A percentile compares a stretch with the other conserved stretches of the same genome.
phyloP scores from a whole-genome alignment of 2,113 vertebrate genomes.

The Scortum barcoo region DNA sequence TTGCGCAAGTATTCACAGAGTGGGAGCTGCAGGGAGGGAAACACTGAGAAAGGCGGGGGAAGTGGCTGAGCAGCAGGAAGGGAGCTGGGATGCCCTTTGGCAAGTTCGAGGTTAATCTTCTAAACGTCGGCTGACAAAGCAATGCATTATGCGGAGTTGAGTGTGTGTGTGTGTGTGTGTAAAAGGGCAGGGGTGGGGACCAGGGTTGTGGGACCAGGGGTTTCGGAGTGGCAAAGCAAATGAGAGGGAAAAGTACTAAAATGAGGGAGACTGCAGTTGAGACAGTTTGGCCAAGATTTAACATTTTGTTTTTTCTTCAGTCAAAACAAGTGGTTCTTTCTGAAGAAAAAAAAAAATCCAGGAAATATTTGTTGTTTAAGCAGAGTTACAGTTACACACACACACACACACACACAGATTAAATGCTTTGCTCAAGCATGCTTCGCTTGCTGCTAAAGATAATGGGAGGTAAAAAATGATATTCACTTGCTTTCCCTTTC shows the following conservation, averaged over 20 bases:
- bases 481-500: background rate
- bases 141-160: slow-evolving; percentile 62
- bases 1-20: slow-evolving; percentile 79
- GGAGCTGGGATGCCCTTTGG: slow-evolving; percentile 68
- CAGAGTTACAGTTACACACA: background rate
- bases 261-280: slow-evolving; percentile 28
- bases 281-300: slow-evolving; percentile 34
- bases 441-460: background rate
- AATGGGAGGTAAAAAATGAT: background rate
- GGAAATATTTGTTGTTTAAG: slow-evolving; percentile 22
- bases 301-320: slow-evolving; percentile 36
- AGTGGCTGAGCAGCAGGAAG: slow-evolving; percentile 30
- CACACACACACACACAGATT: background rate
- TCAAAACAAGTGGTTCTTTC: slow-evolving; percentile 16
- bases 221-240: slow-evolving; percentile 41
- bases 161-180: slow-evolving; percentile 30
- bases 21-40: slow-evolving; percentile 59
- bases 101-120: slow-evolving; percentile 82
- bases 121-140: slow-evolving; percentile 79
- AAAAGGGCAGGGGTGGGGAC: slow-evolving; percentile 42
- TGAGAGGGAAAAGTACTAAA: slow-evolving; percentile 45
- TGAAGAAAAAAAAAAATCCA: no score
- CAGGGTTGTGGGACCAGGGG: slow-evolving; percentile 25
- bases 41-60: slow-evolving; percentile 47
- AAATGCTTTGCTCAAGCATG: background rate